Evolutionary conservation across 2,888 invertebrate genomes (phyloP).

Genomic region (Masnerella sp.): DNA sequence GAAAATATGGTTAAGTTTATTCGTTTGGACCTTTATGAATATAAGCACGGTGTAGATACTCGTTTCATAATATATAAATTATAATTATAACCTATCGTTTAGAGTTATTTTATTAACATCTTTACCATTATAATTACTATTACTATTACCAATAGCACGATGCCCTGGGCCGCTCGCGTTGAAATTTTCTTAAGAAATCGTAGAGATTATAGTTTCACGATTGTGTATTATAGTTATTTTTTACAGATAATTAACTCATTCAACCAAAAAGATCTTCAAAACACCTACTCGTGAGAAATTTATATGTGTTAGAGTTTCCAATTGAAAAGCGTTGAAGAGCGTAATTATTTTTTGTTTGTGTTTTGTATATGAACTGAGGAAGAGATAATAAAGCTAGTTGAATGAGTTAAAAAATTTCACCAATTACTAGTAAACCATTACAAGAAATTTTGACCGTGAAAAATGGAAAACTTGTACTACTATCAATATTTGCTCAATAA

Average conservation of each 20-base stretch:
- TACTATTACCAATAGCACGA: constrained; percentile 57
- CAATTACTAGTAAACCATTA: neutral
- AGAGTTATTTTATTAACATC: constrained; percentile 40
- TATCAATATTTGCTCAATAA: constrained; percentile 11
- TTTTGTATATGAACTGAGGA: too few species aligned
- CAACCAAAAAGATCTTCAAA: too few species aligned
- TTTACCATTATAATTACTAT: constrained; percentile 37
- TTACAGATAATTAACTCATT: too few species aligned
- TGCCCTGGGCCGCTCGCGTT: constrained; percentile 59
- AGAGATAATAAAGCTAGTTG: neutral
- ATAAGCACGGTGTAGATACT: constrained; percentile 56
- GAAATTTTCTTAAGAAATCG: neutral
- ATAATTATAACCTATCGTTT: constrained; percentile 38
- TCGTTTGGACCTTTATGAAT: constrained; percentile 30
- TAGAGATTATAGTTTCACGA: neutral
- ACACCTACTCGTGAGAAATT: too few species aligned
- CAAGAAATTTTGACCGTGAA: neutral
- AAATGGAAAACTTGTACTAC: constrained; percentile 15
- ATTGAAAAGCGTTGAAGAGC: too few species aligned
- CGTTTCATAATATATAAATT: constrained; percentile 52
- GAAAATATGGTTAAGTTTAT: too few species aligned
- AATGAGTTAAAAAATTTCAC: neutral
- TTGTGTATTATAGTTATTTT: too few species aligned
- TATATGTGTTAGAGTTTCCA: too few species aligned
- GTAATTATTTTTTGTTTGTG: too few species aligned